These are phyloP conservation scores for Scaptomyza hsui DNA, from an alignment of 1,140 invertebrate genomes.

Conservation along the genomic window DNA sequence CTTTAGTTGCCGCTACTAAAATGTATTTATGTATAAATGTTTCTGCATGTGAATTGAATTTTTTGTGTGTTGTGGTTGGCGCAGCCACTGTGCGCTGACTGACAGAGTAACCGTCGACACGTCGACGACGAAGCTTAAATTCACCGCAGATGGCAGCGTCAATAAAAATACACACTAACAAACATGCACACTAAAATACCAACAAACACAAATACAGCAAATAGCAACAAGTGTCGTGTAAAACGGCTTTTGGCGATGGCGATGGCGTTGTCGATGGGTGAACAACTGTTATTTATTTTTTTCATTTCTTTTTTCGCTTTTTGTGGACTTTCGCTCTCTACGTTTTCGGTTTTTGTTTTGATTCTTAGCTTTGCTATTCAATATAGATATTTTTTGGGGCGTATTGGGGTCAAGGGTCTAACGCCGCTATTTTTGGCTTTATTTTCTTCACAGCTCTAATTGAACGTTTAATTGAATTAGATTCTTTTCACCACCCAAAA, in stretches of 20 bases:
- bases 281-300: constrained; percentile 3
- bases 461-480: constrained; percentile 35
- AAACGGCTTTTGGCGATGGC: constrained; percentile 37
- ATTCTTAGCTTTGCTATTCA: constrained; percentile 37
- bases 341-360: constrained; percentile 66
- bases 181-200: neutral
- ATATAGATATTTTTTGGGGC: neutral
- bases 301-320: neutral
- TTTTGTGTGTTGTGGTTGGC: constrained; percentile 1
- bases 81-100: constrained; percentile 48
- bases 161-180: constrained; percentile 42
- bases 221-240: constrained; percentile 38
- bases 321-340: constrained; percentile 17
- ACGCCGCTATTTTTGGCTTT: constrained; percentile 11
- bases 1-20: neutral
- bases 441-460: constrained; percentile 34
- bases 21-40: constrained; percentile 7
- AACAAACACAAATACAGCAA: constrained; percentile 17
- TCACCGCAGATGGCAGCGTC: constrained; percentile 65
- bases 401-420: constrained; percentile 6
- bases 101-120: constrained; percentile 54
- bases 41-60: constrained; percentile 51
- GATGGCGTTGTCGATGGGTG: no score
- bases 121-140: constrained; percentile 65
- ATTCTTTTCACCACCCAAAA: neutral